Conservation (phyloP, 2,113 vertebrate species). For the Petromus typicus region DNA sequence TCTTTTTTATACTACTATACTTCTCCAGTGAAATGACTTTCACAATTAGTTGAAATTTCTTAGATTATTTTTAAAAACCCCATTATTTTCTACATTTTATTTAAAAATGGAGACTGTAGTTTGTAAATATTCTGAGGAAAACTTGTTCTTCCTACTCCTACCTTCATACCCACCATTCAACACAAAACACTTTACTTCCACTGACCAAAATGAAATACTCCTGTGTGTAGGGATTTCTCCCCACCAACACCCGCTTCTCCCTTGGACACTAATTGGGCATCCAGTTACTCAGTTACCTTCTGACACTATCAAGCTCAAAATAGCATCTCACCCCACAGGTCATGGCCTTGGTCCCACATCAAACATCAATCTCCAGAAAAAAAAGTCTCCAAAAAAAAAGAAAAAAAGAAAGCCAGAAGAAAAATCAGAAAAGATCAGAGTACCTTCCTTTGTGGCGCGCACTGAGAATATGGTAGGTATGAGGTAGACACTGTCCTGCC, state of each 20-base stretch:
- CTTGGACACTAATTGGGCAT: not conserved
- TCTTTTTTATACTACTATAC: not conserved
- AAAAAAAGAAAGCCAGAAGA: not conserved
- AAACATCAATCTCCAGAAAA: not conserved
- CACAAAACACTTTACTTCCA: not conserved
- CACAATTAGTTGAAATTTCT: not conserved
- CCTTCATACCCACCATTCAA: not conserved
- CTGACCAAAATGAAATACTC: not conserved
- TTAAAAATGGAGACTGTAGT: constrained; percentile 20
- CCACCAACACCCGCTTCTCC: not conserved
- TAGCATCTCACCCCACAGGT: not conserved
- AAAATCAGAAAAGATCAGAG: not conserved
- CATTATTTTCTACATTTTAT: not conserved
- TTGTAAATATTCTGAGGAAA: not conserved
- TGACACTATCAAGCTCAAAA: not conserved
- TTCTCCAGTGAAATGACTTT: not conserved
- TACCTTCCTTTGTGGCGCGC: not conserved
- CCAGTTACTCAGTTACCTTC: not conserved
- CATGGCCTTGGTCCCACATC: not conserved
- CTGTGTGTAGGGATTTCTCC: not conserved
- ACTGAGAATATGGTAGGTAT: not conserved
- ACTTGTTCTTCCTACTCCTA: not conserved
- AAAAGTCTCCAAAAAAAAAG: too few species aligned
- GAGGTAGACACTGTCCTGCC: not conserved
- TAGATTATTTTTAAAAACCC: not conserved